Percentiles rank a stretch among this genome's conserved stretches.
Evolutionary conservation across 2,888 invertebrate genomes (phyloP).

Genomic region (Drosophila quinaria): DNA sequence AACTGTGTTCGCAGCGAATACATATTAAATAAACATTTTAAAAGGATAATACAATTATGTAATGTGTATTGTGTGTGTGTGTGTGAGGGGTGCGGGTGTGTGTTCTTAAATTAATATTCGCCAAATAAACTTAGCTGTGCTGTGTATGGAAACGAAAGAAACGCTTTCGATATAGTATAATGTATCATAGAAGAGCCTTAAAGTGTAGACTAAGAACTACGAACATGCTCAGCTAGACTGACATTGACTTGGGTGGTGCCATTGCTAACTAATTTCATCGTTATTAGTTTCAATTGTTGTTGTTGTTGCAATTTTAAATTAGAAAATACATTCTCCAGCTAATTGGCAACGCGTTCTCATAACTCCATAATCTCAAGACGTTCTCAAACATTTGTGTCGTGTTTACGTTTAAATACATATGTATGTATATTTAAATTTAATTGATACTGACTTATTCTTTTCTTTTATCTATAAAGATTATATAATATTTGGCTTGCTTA

Average conservation of each 20-base stretch:
- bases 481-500: slow-evolving; percentile 74
- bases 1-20: slow-evolving; percentile 32
- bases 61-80: slow-evolving; percentile 7
- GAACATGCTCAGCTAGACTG: slow-evolving; percentile 62
- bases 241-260: slow-evolving; percentile 59
- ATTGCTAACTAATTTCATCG: slow-evolving; percentile 29
- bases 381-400: slow-evolving; percentile 50
- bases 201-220: slow-evolving; percentile 51
- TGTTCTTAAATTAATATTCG: slow-evolving; percentile 73
- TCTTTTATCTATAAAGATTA: slow-evolving; percentile 36
- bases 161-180: slow-evolving; percentile 23
- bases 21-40: slow-evolving; percentile 27
- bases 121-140: slow-evolving; percentile 60
- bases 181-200: slow-evolving; percentile 28
- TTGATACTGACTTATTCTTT: slow-evolving; percentile 70
- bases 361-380: slow-evolving; percentile 63
- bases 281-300: slow-evolving; percentile 19
- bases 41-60: slow-evolving; percentile 20
- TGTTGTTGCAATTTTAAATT: slow-evolving; percentile 15
- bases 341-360: slow-evolving; percentile 71
- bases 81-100: not conserved
- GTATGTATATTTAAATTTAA: slow-evolving; percentile 46
- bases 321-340: slow-evolving; percentile 40
- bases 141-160: slow-evolving; percentile 39
- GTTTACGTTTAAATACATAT: slow-evolving; percentile 19